These are phyloP conservation scores for Tenrec ecaudatus DNA, from an alignment of 2,113 vertebrate genomes.

Conservation along the genomic window DNA sequence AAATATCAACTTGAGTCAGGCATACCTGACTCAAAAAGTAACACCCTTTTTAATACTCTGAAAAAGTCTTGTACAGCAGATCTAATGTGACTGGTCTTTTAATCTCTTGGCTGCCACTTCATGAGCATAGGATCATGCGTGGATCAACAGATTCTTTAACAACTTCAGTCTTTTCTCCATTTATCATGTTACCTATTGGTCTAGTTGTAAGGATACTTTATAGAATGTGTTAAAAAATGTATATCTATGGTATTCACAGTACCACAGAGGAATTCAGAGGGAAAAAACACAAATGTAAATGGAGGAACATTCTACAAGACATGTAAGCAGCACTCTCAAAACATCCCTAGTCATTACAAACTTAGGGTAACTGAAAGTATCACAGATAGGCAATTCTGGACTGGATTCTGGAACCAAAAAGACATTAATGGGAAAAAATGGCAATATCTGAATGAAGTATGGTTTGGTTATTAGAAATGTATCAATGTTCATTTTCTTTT, in stretches of 20 bases:
- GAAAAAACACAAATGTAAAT: constrained; percentile 2
- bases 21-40: no score
- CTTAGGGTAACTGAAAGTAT: background rate
- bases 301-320: background rate
- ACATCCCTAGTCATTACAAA: background rate
- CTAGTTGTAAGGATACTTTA: background rate
- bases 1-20: no score
- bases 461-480: background rate
- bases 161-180: no score
- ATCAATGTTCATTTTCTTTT: background rate
- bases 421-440: background rate
- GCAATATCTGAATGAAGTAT: background rate
- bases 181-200: no score
- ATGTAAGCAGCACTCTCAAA: background rate
- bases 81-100: no score
- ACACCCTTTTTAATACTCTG: no score
- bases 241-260: background rate
- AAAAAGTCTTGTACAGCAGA: no score
- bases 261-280: background rate
- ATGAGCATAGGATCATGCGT: no score
- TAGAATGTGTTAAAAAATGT: background rate
- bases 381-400: background rate
- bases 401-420: background rate
- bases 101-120: no score
- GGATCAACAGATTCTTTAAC: no score